Conservation (phyloP, 2,797 vertebrate genomes). For the Peromyscus aztecus region DNA sequence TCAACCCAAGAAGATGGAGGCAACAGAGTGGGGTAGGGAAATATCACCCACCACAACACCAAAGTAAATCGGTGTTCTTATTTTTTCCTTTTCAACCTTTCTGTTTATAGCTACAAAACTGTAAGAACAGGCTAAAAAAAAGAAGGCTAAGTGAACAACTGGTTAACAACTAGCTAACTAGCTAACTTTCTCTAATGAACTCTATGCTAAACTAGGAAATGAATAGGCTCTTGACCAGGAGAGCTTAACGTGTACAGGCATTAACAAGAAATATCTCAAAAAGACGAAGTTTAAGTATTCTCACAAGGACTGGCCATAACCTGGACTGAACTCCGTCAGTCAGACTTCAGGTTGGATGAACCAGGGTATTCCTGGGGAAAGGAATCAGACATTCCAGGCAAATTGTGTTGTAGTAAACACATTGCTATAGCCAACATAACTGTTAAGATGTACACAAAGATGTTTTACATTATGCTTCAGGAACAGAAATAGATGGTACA, state of each 20-base stretch:
- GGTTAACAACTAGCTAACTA: not conserved
- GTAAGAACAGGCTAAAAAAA: no score
- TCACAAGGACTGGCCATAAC: not conserved
- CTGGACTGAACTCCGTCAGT: not conserved
- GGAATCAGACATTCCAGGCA: not conserved
- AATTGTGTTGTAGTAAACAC: not conserved
- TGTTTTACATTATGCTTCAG: not conserved
- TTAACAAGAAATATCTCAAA: not conserved
- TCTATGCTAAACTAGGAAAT: not conserved
- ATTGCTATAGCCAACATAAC: not conserved
- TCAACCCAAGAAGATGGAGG: not conserved
- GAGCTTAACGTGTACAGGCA: not conserved
- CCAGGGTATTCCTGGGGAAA: not conserved
- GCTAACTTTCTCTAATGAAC: not conserved
- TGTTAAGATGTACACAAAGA: not conserved
- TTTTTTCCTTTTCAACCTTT: not conserved
- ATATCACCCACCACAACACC: not conserved
- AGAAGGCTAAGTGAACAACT: not conserved
- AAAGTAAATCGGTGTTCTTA: not conserved
- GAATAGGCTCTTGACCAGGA: not conserved
- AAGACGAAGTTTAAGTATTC: not conserved
- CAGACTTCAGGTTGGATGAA: not conserved
- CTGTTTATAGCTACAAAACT: not conserved
- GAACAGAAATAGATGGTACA: not conserved
- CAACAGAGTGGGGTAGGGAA: rapidly evolving